A percentile compares a stretch with the other conserved stretches of the same genome.
Conservation (phyloP, 2,113 vertebrate species). For the Morphnarchus princeps region DNA sequence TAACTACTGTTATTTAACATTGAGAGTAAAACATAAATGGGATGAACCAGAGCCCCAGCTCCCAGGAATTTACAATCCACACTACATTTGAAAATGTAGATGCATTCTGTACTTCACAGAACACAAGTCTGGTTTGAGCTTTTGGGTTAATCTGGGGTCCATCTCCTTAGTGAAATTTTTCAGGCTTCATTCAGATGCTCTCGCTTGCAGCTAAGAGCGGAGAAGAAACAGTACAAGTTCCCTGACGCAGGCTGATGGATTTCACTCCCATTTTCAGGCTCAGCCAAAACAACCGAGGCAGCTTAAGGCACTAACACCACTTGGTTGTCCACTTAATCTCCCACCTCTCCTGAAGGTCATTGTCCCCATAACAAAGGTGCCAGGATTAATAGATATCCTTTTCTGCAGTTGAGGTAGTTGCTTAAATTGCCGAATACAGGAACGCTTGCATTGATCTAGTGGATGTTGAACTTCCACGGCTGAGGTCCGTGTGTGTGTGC, state of each 20-base stretch:
- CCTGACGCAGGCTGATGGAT: fast-evolving
- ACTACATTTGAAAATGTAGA: neutral
- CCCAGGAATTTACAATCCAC: neutral
- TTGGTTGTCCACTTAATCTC: neutral
- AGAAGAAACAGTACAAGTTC: neutral
- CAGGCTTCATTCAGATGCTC: neutral
- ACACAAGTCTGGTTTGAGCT: neutral
- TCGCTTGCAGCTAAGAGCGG: fast-evolving
- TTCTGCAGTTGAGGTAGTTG: neutral
- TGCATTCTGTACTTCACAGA: neutral
- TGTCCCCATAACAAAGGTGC: neutral
- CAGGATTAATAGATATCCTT: neutral
- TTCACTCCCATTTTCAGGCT: neutral
- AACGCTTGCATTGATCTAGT: fast-evolving
- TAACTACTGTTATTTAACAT: neutral
- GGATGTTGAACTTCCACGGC: neutral
- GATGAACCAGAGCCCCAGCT: neutral
- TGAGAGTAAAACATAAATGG: neutral
- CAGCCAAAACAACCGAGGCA: neutral
- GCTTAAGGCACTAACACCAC: fast-evolving
- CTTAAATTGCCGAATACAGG: neutral
- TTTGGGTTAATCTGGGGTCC: neutral
- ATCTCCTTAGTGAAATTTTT: neutral
- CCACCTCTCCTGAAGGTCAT: neutral
- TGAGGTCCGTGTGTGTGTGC: fast-evolving